Percentiles rank a stretch among this genome's conserved stretches.
Evolutionary conservation across 2,797 vertebrate genomes (phyloP).

Genomic region (Pipistrellus pipistrellus): DNA sequence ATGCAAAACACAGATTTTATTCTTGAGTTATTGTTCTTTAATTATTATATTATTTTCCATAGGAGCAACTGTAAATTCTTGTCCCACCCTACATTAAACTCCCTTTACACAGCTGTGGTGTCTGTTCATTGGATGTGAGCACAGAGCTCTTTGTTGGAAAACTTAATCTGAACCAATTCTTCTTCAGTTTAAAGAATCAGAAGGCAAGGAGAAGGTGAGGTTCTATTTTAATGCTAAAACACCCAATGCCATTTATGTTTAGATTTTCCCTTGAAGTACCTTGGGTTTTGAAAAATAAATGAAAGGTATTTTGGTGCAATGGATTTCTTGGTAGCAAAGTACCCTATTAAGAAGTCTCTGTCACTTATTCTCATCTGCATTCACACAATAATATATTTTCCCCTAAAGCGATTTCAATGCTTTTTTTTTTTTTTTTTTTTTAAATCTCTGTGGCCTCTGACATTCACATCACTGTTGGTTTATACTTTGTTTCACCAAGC

Average conservation of each 20-base stretch:
- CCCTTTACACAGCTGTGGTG: neutral
- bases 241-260: neutral
- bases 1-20: neutral
- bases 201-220: neutral
- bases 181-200: conserved; percentile 54
- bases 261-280: conserved; percentile 35
- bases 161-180: neutral
- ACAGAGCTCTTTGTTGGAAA: conserved; percentile 24
- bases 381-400: neutral
- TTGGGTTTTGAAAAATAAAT: conserved; percentile 34
- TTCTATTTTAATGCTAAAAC: conserved; percentile 44
- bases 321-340: conserved; percentile 47
- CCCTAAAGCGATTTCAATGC: neutral
- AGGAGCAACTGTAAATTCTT: neutral
- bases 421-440: neutral
- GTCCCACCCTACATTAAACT: neutral
- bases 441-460: neutral
- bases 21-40: neutral
- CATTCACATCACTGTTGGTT: neutral
- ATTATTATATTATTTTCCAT: neutral
- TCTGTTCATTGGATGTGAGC: neutral
- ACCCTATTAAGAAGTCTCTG: neutral
- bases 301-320: neutral
- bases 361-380: neutral
- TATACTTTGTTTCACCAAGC: neutral